Conservation (phyloP, 1,140 invertebrate species). For the Anastrepha obliqua region DNA sequence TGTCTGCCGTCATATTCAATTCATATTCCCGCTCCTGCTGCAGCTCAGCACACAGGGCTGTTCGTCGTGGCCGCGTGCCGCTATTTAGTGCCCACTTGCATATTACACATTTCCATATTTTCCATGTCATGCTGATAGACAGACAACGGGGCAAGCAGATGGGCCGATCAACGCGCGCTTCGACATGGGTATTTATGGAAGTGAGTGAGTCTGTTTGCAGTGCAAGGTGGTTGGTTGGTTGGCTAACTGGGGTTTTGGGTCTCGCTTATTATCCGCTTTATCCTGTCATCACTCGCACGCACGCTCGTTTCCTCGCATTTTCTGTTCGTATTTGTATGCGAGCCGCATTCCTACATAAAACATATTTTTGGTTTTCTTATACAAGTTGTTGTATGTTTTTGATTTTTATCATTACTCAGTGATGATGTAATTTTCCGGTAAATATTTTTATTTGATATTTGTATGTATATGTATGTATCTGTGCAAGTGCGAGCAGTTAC, state of each 20-base stretch:
- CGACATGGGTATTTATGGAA: not conserved
- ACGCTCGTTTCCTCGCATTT: not conserved
- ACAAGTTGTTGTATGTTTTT: not conserved
- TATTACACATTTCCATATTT: slow-evolving; percentile 47
- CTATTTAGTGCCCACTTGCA: slow-evolving; percentile 50
- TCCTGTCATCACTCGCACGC: slow-evolving; percentile 41
- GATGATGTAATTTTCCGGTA: slow-evolving; percentile 51
- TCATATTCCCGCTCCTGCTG: not conserved
- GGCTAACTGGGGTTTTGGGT: slow-evolving; percentile 10
- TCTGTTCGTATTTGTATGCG: not conserved
- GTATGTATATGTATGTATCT: not conserved
- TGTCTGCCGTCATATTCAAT: not conserved
- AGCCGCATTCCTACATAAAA: not conserved
- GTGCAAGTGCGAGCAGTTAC: not conserved
- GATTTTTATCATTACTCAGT: slow-evolving; percentile 12
- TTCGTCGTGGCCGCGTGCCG: slow-evolving; percentile 12
- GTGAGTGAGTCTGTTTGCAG: too few species aligned
- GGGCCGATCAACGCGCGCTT: not conserved
- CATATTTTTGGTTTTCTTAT: not conserved
- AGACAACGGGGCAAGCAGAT: not conserved
- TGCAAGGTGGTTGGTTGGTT: slow-evolving; percentile 26
- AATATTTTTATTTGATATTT: not conserved
- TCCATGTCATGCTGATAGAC: slow-evolving; percentile 37
- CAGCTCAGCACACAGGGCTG: not conserved
- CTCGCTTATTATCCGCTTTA: slow-evolving; percentile 50